Evolutionary conservation across 2,113 vertebrate genomes (phyloP), one percentile per base, ranked within the genome.

Genomic region (Aspiorhynchus laticeps): DNA sequence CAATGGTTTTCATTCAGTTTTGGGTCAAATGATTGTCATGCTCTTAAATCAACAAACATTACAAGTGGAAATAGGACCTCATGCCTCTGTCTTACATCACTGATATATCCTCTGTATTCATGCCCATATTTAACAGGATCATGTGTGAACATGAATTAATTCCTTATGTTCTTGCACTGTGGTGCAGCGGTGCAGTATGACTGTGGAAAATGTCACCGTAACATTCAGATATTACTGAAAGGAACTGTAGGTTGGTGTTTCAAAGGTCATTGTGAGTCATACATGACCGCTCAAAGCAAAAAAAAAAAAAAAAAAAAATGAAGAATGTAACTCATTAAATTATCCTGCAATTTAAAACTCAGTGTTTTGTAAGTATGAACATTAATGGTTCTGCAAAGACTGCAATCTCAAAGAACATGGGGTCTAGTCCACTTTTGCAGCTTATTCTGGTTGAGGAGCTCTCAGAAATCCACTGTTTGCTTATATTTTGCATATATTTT

Each of bases 101-200:
- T 19, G 26, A 11, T 77, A 77, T 77, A 1, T 31, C 10, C 76
- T 31, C 11, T 53, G 19, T 0, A 1, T 53, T 51, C 28, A 1
- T 73, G 69, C 69, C 15, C 33, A 38, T 3, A 41, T 38, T 73
- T 73, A 73, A 21, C 31, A 73, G 69, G 69, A 73, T 73, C 69
- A 78, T 53, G 15, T 78, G 76, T 78, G 26, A 78, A 78, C 76
- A 78, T 33, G n/a, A 53, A 53, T 21, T 78, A 0, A 51, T 53
- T 78, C 43, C 43, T 33, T 78, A 31, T 78, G 46, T 53, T 78
- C 1, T 51, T 78, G 3, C 17, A 33, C 46, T 31, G n/a, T 53
- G 26, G 43, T 53, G 15, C 46, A 51, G 26, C 48, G 8, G n/a
- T 51, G 46, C 75, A 77, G 7, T 53, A 33, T 1, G 9, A 53